phyloP scores from a whole-genome alignment of 2,113 vertebrate species.

The Scomber colias region DNA sequence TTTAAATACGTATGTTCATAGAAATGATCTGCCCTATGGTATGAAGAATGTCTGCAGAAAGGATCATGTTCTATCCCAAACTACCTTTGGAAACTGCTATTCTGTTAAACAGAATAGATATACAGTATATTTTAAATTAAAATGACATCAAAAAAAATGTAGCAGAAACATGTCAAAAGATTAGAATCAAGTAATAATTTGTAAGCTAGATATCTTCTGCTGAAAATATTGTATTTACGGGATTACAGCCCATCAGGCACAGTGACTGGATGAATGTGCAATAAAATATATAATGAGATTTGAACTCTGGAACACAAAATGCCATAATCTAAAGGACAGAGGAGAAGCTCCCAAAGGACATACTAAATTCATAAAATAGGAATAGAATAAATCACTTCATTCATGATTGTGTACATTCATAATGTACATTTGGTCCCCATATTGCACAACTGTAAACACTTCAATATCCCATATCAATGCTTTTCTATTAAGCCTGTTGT shows the following conservation, averaged over 20 bases:
- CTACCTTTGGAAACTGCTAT: constrained; percentile 9
- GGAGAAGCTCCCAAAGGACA: background rate
- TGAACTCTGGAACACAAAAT: constrained; percentile 16
- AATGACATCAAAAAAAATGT: constrained; percentile 28
- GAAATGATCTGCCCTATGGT: background rate
- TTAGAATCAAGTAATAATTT: constrained; percentile 35
- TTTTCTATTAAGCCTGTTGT: constrained; percentile 79
- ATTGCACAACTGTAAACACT: constrained; percentile 91
- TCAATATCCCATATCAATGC: constrained; percentile 76
- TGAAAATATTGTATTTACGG: constrained; percentile 4
- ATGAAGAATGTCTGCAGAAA: background rate
- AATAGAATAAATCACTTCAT: constrained; percentile 38
- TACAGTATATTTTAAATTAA: constrained; percentile 54
- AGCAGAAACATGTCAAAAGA: background rate
- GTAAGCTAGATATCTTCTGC: constrained; percentile 2
- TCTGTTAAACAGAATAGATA: constrained; percentile 24
- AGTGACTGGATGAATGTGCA: constrained; percentile 30
- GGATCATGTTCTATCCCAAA: background rate
- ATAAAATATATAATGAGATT: constrained; percentile 27
- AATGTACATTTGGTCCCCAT: constrained; percentile 74
- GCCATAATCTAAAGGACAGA: constrained; percentile 22
- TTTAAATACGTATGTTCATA: constrained; percentile 20
- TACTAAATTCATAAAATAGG: constrained; percentile 25
- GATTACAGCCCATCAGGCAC: constrained; percentile 17
- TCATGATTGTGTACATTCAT: constrained; percentile 68